These are phyloP conservation scores for Delphinus delphis DNA, from an alignment of 2,113 vertebrate species.

Conservation along the genomic window DNA sequence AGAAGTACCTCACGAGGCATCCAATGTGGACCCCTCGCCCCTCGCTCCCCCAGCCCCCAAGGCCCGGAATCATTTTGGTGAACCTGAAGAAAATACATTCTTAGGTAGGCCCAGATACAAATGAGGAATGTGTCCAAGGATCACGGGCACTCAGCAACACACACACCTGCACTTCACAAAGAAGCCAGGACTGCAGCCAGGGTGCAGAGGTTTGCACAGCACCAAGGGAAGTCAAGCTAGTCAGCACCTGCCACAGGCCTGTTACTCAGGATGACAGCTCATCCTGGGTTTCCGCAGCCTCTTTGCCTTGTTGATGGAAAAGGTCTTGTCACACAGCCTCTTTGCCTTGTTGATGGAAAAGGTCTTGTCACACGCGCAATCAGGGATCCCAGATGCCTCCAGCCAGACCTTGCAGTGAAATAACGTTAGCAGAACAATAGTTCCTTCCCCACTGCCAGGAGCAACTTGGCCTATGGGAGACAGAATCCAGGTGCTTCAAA, in stretches of 20 bases:
- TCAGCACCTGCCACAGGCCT: constrained; percentile 32
- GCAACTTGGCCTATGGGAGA: not conserved
- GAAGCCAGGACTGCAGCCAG: not conserved
- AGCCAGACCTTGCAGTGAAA: not conserved
- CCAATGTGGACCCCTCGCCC: not conserved
- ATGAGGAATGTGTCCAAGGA: not conserved
- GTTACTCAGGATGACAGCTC: constrained; percentile 41
- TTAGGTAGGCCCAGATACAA: not conserved
- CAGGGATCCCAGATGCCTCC: not conserved
- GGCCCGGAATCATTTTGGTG: not conserved
- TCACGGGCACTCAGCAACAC: not conserved
- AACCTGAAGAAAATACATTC: constrained; percentile 23
- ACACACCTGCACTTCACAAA: constrained; percentile 22
- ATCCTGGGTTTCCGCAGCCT: constrained; percentile 6
- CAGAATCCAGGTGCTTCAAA: not conserved
- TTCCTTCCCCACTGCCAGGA: not conserved
- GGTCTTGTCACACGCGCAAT: not conserved
- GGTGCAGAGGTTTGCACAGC: not conserved
- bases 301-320: constrained; percentile 17
- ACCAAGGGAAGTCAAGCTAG: not conserved
- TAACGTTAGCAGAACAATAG: not conserved
- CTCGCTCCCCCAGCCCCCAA: not conserved
- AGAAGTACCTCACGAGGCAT: not conserved
- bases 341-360: constrained; percentile 30
- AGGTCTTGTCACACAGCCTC: not conserved